These are phyloP conservation scores for Andinoacara biseriatus DNA, from an alignment of 2,113 vertebrate genomes.

Conservation along the genomic window DNA sequence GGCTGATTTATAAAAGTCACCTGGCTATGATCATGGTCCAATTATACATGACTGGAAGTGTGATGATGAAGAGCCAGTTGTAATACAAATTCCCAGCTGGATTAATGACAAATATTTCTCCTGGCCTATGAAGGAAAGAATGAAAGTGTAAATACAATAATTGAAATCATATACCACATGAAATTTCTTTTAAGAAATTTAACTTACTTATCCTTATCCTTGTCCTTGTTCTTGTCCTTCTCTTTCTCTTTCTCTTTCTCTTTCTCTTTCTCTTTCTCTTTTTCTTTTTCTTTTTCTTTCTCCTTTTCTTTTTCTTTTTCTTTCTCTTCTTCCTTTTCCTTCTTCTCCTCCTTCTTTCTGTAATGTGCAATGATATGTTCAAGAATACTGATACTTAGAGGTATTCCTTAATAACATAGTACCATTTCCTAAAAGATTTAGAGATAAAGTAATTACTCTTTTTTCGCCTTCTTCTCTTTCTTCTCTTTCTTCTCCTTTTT, in stretches of 20 bases:
- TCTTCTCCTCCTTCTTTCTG: conserved; percentile 37
- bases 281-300: conserved; percentile 73
- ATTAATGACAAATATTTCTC: conserved; percentile 88
- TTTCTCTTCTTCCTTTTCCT: conserved; percentile 60
- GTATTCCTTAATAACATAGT: neutral
- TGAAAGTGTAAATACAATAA: conserved; percentile 28
- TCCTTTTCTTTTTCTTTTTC: conserved; percentile 47
- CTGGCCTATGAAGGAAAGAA: conserved; percentile 67
- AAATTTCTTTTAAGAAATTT: neutral
- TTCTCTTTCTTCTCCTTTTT: conserved; percentile 65
- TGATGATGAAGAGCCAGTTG: conserved; percentile 94
- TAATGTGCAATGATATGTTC: neutral
- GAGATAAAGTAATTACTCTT: conserved; percentile 62
- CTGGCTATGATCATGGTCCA: conserved; percentile 96
- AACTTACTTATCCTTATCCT: conserved; percentile 71
- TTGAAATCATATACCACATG: neutral
- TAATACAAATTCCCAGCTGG: conserved; percentile 92
- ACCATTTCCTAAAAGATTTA: neutral
- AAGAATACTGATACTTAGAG: neutral
- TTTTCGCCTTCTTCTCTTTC: conserved; percentile 83
- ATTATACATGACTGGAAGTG: conserved; percentile 97
- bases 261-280: conserved; percentile 74
- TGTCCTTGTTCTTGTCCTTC: conserved; percentile 73
- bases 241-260: conserved; percentile 53
- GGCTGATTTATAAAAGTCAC: conserved; percentile 69